These are phyloP conservation scores for Dinomys branickii DNA, from an alignment of 2,113 vertebrate species.

Conservation along the genomic window DNA sequence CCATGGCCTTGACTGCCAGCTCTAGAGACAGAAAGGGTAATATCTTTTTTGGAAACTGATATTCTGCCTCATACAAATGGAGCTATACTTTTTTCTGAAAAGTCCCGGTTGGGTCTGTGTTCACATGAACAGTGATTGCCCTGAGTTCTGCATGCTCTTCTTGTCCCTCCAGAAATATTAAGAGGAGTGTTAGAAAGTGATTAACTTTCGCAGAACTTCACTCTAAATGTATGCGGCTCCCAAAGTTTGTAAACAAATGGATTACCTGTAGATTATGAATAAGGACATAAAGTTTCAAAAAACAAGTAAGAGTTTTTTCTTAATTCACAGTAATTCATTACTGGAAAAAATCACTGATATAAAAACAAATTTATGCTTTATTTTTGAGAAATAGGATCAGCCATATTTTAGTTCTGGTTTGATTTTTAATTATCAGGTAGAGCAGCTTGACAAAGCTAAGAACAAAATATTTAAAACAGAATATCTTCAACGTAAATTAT, in stretches of 20 bases:
- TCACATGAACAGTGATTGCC: not conserved
- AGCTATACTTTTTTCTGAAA: not conserved
- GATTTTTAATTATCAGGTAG: not conserved
- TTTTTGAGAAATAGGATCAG: slow-evolving; percentile 36
- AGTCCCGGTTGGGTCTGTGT: not conserved
- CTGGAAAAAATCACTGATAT: not conserved
- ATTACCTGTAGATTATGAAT: not conserved
- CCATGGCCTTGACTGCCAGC: not conserved
- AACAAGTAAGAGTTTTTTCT: slow-evolving; percentile 24
- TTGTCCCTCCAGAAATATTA: not conserved
- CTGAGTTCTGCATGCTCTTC: not conserved
- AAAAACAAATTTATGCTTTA: not conserved
- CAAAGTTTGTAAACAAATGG: not conserved
- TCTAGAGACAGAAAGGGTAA: not conserved
- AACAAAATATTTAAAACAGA: not conserved
- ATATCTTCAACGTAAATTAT: not conserved
- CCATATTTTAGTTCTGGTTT: slow-evolving; percentile 24
- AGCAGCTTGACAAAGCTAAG: not conserved
- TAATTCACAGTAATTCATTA: not conserved
- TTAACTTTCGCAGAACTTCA: not conserved
- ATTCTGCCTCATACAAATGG: not conserved
- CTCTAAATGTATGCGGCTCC: not conserved
- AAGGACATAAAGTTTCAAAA: not conserved
- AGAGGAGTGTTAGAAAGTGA: not conserved
- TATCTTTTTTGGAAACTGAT: slow-evolving; percentile 22